phyloP scores from a whole-genome alignment of 2,113 vertebrate genomes.

The Cygnus atratus region DNA sequence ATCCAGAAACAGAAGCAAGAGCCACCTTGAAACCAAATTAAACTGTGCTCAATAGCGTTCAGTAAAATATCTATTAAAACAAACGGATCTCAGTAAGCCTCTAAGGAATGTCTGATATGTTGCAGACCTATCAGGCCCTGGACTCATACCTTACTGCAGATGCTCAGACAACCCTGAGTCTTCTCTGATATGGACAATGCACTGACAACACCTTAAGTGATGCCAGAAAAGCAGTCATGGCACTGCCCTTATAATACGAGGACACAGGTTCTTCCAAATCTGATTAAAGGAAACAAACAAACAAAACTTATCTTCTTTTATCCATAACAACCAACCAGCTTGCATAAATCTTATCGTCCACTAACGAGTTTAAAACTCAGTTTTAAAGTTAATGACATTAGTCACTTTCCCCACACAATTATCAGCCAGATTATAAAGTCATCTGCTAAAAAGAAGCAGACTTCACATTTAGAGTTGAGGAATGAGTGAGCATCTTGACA shows the following conservation, averaged over 20 bases:
- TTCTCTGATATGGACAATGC: neutral
- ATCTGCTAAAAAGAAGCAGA: neutral
- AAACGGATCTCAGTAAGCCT: neutral
- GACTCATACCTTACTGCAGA: neutral
- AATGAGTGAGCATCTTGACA: neutral
- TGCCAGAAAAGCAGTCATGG: neutral
- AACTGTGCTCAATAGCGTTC: neutral
- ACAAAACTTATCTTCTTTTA: rapidly evolving
- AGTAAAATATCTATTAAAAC: neutral
- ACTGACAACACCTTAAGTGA: neutral
- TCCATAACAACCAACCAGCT: neutral
- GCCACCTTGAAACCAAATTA: neutral
- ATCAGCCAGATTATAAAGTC: too few relatives aligned
- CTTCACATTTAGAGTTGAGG: neutral
- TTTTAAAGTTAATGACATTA: neutral
- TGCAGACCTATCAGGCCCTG: neutral
- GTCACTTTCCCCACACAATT: neutral
- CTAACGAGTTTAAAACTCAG: neutral
- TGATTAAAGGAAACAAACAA: neutral
- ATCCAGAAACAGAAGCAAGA: neutral
- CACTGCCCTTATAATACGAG: neutral
- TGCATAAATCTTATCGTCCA: neutral
- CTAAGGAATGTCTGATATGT: neutral
- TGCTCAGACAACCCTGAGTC: neutral
- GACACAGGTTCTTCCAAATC: neutral